Evolutionary conservation across 2,797 vertebrate genomes (phyloP).

Genomic region (Gymnoscopelus microlampas): DNA sequence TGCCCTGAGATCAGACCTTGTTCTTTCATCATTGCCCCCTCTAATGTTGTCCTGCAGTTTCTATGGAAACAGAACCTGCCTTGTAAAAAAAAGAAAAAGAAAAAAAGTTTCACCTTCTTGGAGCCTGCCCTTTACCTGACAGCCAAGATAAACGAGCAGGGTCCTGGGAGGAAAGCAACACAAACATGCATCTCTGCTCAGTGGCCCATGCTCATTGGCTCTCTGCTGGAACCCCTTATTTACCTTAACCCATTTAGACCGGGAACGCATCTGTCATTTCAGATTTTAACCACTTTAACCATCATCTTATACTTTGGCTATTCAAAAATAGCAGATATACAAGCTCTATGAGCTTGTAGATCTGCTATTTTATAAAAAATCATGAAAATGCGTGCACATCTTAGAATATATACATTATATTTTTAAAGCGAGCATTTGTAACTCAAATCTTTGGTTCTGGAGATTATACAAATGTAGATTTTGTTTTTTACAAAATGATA

Average conservation of each 20-base stretch:
- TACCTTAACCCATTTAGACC: conserved; percentile 62
- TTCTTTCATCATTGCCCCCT: conserved; percentile 66
- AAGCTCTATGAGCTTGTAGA: no score
- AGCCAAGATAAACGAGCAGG: conserved; percentile 81
- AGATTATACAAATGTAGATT: no score
- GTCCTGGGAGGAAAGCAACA: conserved; percentile 74
- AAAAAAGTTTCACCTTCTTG: conserved; percentile 80
- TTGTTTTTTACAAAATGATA: no score
- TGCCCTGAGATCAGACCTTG: conserved; percentile 64
- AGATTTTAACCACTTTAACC: no score
- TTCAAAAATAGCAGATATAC: no score
- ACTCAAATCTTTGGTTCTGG: no score
- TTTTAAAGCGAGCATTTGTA: no score
- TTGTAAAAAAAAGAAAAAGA: conserved; percentile 57
- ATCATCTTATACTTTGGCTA: no score
- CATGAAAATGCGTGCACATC: no score
- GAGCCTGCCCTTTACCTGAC: conserved; percentile 81
- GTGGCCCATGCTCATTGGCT: conserved; percentile 78
- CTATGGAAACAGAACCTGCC: conserved; percentile 74
- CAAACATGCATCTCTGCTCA: conserved; percentile 81
- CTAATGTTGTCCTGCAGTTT: conserved; percentile 77
- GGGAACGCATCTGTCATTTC: no score
- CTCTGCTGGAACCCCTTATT: conserved; percentile 77
- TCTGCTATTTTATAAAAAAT: no score
- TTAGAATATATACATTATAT: no score